Base-by-base conservation (phyloP, 2,797 vertebrate species). In the Pseudocheirus occidentalis region DNA sequence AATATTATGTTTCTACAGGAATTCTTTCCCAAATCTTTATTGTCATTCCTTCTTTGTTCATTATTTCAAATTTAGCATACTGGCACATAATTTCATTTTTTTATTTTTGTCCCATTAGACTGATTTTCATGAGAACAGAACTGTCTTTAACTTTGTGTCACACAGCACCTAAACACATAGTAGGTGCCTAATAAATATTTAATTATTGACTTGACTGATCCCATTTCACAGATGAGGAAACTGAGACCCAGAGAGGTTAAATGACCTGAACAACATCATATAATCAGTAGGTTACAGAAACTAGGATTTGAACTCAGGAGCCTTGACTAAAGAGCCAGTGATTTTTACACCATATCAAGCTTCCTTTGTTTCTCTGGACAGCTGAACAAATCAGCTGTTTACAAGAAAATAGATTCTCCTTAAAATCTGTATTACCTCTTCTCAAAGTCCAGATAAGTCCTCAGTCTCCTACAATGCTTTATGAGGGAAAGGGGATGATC, bases 171-270 rank as follows among this genome's bases (percentile, higher is more conserved):
- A 24, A 40, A 7, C 7, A 81, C 16, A 40, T 24, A 81, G 40
- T 81, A 18, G 40, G n/a, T 40, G 40, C 21, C 46, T 46, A 40
- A 81, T 40, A 46, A 73, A 81, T 81, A 7, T 81, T 81, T 40
- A 24, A 40, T 81, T 7, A 46, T 21, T 81, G 18, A 46, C 7
- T 81, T 46, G 18, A 46, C 0, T 46, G 40, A 81, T 13, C n/a
- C n/a, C 40, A 46, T 81, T 81, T 46, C 9, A 29, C 52, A 92
- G 53, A 92, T 57, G 57, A 98, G 97, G 31, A 91, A 97, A 94
- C 16, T 10, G n/a, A 46, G 66, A 81, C n/a, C 1, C 5, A 81
- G 18, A 24, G 0, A 81, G n/a, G 18, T 40, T 10, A 24, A 81
- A 46, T 46, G 40, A 46, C 40, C 46, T 81, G n/a, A 87, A 24